phyloP scores from a whole-genome alignment of 2,797 vertebrate genomes.

The Threskiornis aethiopicus region DNA sequence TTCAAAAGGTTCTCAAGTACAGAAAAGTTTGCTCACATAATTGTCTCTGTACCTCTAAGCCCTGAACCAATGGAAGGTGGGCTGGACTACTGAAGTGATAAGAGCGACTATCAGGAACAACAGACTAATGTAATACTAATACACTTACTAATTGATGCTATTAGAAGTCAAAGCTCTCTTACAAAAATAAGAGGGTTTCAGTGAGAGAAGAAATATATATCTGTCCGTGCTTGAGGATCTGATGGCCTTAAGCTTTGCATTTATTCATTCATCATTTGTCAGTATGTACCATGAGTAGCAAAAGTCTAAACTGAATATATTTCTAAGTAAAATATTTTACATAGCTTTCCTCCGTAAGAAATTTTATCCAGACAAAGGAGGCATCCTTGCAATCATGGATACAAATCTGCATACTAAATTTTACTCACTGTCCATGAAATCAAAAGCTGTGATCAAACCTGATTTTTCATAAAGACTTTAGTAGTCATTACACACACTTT shows the following conservation, averaged over 20 bases:
- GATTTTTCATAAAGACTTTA: neutral
- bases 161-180: neutral
- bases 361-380: neutral
- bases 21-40: neutral
- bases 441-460: neutral
- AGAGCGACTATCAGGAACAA: neutral
- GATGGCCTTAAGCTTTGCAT: neutral
- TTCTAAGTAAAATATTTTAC: neutral
- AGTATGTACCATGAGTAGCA: neutral
- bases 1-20: neutral
- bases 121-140: neutral
- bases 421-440: neutral
- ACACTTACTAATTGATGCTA: neutral
- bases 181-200: neutral
- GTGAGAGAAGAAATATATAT: neutral
- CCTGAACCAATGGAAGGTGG: neutral
- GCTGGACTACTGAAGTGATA: neutral
- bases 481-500: neutral
- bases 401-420: neutral
- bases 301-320: neutral
- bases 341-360: neutral
- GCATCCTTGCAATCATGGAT: neutral
- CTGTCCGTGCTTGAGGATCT: neutral
- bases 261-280: neutral
- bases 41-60: neutral